Evolutionary conservation across 2,113 vertebrate species (phyloP), one percentile per base, ranked within the genome.

Genomic region (Corydoras maculifer): DNA sequence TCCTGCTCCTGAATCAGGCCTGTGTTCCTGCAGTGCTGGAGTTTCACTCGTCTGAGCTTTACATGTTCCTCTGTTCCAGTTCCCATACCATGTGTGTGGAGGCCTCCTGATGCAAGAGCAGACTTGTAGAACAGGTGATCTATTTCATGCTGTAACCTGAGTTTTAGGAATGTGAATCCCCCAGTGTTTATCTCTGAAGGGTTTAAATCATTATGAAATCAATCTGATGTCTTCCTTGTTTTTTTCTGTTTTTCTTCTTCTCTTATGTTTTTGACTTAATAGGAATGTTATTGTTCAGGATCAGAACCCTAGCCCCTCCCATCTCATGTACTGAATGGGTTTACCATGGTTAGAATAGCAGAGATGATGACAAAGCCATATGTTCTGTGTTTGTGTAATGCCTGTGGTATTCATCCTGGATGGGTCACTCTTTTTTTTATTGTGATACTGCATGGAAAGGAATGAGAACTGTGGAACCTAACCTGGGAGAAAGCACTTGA

Each of bases 121-220:
- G 54, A 57, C 54, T 57, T 57, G 54, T 57, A n/a, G 54, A 57
- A 57, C 54, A 57, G 54, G 54, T 57, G 54, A 57, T 57, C 13
- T n/a, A 6, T n/a, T 57, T 57, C n/a, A 2, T 57, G 54, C 14
- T 72, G 67, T 59, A 77, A 74, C 67, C 67, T 54, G 75, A 77
- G 48, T 48, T 58, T 51, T 30, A 65, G 71, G 76, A 77, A 77
- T 77, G 65, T 70, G 51, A 9, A 55, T 55, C 9, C 2, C 53
- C 8, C n/a, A 35, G 72, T 51, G n/a, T 51, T 43, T 18, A 18
- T 12, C 35, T 43, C 35, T 0, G 35, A 43, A 69, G 5, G 30
- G 58, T 57, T 62, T 74, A 49, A 49, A 30, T 13, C 60, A 9
- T 43, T 2, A 57, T 25, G 51, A 54, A 61, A 70, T 12, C 31